A percentile compares a stretch with the other conserved stretches of the same genome.
phyloP scores from a whole-genome alignment of 2,888 invertebrate species.

The Ephialtes manifestator region DNA sequence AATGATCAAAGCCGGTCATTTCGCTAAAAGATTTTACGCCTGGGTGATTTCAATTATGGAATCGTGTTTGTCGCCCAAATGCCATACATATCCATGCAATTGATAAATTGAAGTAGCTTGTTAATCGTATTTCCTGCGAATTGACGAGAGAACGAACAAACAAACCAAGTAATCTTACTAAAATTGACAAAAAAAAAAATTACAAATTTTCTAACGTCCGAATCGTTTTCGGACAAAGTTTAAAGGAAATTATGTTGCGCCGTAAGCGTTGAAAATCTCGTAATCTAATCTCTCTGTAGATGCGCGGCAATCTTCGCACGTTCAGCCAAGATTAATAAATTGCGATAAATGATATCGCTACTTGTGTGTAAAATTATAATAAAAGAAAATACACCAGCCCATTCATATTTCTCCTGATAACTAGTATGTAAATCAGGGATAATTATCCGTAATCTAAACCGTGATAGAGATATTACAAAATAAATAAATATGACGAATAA shows the following conservation, averaged over 20 bases:
- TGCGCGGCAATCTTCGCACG: slow-evolving; percentile 6
- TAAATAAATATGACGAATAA: slow-evolving; percentile 33
- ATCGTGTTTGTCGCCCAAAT: not conserved
- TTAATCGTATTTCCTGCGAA: not conserved
- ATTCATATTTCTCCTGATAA: not conserved
- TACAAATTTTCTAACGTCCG: not conserved
- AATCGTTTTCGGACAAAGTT: not conserved
- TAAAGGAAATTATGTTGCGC: not conserved
- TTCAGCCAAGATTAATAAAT: not conserved
- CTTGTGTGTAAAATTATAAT: slow-evolving; percentile 14
- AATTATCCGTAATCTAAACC: slow-evolving; percentile 32
- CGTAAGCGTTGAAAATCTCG: slow-evolving; percentile 12
- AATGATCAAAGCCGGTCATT: not conserved
- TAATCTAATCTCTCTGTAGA: slow-evolving; percentile 39
- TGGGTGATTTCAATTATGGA: not conserved
- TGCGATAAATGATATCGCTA: slow-evolving; percentile 21
- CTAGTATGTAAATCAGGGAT: slow-evolving; percentile 43
- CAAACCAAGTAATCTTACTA: not conserved
- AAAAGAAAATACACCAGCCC: slow-evolving; percentile 18
- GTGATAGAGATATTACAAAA: slow-evolving; percentile 22
- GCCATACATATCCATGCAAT: not conserved
- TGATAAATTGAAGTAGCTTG: not conserved
- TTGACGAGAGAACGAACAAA: not conserved
- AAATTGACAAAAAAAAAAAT: not conserved
- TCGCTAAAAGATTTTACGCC: not conserved